Evolutionary conservation across 2,113 vertebrate genomes (phyloP).

Genomic region (Tyrannus savana): DNA sequence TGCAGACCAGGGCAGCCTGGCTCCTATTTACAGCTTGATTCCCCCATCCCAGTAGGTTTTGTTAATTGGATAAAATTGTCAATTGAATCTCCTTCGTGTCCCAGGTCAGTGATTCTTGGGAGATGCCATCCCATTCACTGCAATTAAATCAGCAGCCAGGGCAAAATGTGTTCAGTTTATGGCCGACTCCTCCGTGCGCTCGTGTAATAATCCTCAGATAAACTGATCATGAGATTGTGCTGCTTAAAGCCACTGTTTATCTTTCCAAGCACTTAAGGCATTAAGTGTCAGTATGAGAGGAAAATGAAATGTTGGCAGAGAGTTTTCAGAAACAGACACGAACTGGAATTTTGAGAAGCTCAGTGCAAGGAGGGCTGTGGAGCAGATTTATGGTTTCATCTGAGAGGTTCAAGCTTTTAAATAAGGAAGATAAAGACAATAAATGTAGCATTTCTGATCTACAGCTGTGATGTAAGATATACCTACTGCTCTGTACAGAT

Average conservation of each 20-base stretch:
- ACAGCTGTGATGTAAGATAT: background rate
- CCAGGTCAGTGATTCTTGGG: background rate
- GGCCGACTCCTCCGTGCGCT: background rate
- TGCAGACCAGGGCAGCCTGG: background rate
- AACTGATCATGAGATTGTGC: constrained; percentile 48
- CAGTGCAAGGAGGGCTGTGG: background rate
- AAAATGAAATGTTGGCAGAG: constrained; percentile 39
- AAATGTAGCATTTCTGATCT: background rate
- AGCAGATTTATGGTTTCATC: background rate
- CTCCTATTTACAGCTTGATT: background rate
- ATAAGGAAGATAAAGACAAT: background rate
- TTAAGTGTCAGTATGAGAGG: constrained; percentile 40
- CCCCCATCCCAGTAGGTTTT: background rate
- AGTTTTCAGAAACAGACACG: background rate
- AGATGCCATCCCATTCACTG: background rate
- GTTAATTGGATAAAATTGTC: background rate
- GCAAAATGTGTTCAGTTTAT: constrained; percentile 2
- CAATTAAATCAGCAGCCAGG: background rate
- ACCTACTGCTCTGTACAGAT: background rate
- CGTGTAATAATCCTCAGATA: constrained; percentile 56
- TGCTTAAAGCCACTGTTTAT: constrained; percentile 61
- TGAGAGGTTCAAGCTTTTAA: background rate
- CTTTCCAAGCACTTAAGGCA: constrained; percentile 58
- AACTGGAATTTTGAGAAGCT: background rate
- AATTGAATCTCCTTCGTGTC: background rate